Base-by-base conservation (phyloP, 2,888 invertebrate genomes). In the Carpatolechia fugitivella region DNA sequence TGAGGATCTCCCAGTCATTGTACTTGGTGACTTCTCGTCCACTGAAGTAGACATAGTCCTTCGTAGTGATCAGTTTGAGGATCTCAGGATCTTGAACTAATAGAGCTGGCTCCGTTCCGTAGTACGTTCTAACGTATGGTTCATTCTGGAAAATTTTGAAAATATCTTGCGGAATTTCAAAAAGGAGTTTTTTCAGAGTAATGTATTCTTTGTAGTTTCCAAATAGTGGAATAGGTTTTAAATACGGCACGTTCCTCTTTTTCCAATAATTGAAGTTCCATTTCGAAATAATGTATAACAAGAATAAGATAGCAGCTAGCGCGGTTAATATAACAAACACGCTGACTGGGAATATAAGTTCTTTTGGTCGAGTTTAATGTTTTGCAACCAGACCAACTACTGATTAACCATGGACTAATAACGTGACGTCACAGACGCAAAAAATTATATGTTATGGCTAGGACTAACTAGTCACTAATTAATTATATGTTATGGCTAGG, bases 21-120 rank as follows among this genome's bases (percentile, higher is more conserved):
- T 80, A 73, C 0, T 69, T 61, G 0, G 76, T 56, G 0, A 75
- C 48, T 55, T 82, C 83, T 46, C 83, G 66, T 6, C 77, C 69
- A 54, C 63, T 73, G 55, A 80, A 77, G 54, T 74, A 78, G 20
- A 70, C 67, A 56, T 75, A 78, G 29, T 80, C 76, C 30, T 76
- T 76, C 0, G 74, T 69, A 16, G 70, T 54, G 1, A 80, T 61
- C 0, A 71, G 56, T 44, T 76, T 80, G 3, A 80, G 57, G 0
- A 74, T 57, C 11, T 74, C 71, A 1, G 75, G 78, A 35, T 76
- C 73, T 50, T 69, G 66, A 0, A 76, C 62, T 3, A 80, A 62
- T 1, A 77, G 64, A 0, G 70, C 70, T 58, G 57, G 57, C 14
- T 72, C 68, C 0, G 72, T 70, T 0, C 72, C 72, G 31, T 61